Conservation (phyloP, 2,113 vertebrate species). For the Limnothrissa miodon region DNA sequence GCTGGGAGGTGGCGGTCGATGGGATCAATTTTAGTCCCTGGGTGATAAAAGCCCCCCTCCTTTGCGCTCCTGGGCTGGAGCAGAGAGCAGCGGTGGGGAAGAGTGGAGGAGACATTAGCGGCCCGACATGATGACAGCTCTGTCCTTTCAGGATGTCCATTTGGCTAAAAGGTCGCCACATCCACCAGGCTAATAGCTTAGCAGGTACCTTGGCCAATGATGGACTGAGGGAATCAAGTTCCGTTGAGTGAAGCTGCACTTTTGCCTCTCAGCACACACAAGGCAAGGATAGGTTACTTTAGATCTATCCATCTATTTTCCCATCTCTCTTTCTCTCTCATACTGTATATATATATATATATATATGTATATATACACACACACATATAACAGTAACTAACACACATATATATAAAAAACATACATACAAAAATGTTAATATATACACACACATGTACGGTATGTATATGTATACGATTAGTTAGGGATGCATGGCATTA, state of each 20-base stretch:
- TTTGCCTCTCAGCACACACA: background rate
- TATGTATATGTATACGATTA: no score
- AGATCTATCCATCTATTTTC: no score
- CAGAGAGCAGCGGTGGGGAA: conserved; percentile 31
- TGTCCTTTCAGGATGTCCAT: conserved; percentile 46
- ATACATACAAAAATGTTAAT: no score
- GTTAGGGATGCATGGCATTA: background rate
- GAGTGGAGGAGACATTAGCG: conserved; percentile 14
- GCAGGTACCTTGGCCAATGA: background rate
- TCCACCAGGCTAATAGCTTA: background rate
- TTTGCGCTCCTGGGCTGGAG: background rate
- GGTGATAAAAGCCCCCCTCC: conserved; percentile 64
- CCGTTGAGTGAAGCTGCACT: background rate
- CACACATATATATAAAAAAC: background rate
- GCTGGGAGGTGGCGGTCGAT: conserved; percentile 52
- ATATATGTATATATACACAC: no score
- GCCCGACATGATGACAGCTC: conserved; percentile 55
- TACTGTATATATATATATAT: no score
- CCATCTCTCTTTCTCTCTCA: no score
- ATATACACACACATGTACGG: no score
- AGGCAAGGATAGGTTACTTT: background rate
- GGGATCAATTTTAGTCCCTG: conserved; percentile 56
- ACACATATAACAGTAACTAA: no score
- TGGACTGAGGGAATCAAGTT: background rate
- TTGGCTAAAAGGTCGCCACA: background rate